These are phyloP conservation scores for Eilema griseolum DNA, from an alignment of 2,888 invertebrate species.

Conservation along the genomic window DNA sequence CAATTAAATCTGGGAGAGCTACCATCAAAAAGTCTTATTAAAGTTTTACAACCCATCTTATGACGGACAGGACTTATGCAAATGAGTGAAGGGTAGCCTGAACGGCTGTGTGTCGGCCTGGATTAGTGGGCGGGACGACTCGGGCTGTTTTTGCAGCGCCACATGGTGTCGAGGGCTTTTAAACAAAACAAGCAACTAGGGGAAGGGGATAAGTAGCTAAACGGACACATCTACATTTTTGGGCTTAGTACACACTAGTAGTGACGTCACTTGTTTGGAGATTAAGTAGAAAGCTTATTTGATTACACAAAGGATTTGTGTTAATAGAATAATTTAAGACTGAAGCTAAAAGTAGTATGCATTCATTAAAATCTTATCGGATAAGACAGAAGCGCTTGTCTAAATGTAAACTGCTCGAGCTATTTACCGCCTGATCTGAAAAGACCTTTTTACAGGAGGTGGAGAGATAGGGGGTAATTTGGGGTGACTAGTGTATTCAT, in stretches of 20 bases:
- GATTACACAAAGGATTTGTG: constrained; percentile 24
- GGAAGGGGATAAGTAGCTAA: constrained; percentile 61
- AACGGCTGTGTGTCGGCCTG: constrained; percentile 66
- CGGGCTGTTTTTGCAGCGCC: constrained; percentile 79
- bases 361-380: too few relatives aligned
- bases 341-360: too few relatives aligned
- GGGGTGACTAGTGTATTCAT: too few relatives aligned
- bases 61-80: constrained; percentile 81
- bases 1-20: constrained; percentile 69
- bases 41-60: constrained; percentile 79
- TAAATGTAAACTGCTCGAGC: neutral
- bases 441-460: too few relatives aligned
- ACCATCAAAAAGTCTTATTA: constrained; percentile 76
- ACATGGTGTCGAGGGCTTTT: constrained; percentile 75
- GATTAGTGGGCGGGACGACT: constrained; percentile 73
- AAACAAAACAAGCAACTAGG: constrained; percentile 64
- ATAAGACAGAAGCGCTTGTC: neutral
- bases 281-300: constrained; percentile 38
- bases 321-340: neutral
- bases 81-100: constrained; percentile 79
- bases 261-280: constrained; percentile 30
- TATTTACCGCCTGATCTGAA: neutral
- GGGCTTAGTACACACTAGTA: constrained; percentile 28
- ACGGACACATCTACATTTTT: constrained; percentile 53
- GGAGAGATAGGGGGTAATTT: too few relatives aligned